Evolutionary conservation across 2,888 invertebrate species (phyloP), one percentile per base, ranked within the genome.

Genomic region (Drosophila diplacantha): DNA sequence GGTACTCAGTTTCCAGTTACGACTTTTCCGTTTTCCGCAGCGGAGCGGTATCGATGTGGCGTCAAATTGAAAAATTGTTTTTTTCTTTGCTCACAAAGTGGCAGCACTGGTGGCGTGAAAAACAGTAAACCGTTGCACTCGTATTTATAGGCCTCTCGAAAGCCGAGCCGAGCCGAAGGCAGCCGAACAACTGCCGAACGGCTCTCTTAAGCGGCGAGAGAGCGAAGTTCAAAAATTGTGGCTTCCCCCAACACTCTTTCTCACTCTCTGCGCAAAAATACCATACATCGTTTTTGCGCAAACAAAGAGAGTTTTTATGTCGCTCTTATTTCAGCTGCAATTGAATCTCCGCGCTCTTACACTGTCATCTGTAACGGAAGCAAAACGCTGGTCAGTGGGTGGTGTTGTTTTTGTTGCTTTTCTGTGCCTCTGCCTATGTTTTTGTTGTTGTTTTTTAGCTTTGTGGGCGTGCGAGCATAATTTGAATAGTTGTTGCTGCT

Each of bases 361-460:
- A 18, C 31, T 75, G 71, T 59, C 69, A 75, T 71, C 76, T 82
- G 81, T 83, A 83, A 81, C 78, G 83, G 83, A 82, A 78, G 81
- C 81, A 69, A 82, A 76, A 69, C 74, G 74, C 60, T 67, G 70
- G 61, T 55, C 58, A 51, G 39, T 52, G 68, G 65, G 47, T 51
- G 68, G 47, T 51, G 68, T 50, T 50, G 58, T 41, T 24, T 39
- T 53, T 43, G 56, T 50, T 29, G 20, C 29, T 31, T 32, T 52
- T 41, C 39, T 8, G 32, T 24, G 52, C 14, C 38, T 20, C 2
- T 35, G 24, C 24, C 24, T 35, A 24, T 26, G 37, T 26, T 32
- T 32, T 35, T 34, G 35, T 16, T 37, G 12, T 50, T 51, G n/a
- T 34, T 35, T 26, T 26, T 12, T 37, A 20, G 35, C 6, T 54